phyloP scores from a whole-genome alignment of 2,113 vertebrate genomes.

The Bambusicola thoracicus region DNA sequence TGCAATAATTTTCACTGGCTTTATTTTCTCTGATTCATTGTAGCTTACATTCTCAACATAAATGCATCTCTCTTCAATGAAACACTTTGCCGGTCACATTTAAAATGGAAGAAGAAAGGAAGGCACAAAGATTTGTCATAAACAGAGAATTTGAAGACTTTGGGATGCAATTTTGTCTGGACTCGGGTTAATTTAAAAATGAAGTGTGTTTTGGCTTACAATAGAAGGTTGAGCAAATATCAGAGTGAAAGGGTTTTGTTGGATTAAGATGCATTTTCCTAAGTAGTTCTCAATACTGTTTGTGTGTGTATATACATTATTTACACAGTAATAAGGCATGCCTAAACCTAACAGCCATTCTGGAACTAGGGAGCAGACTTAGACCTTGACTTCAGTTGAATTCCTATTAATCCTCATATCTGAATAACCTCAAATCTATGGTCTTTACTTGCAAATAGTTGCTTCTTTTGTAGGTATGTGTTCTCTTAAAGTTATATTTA shows the following conservation, averaged over 20 bases:
- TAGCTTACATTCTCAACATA: background rate
- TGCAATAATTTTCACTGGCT: background rate
- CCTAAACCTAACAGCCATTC: background rate
- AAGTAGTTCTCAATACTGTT: background rate
- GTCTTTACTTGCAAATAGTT: background rate
- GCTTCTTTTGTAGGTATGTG: background rate
- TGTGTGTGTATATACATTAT: background rate
- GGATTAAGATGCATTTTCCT: background rate
- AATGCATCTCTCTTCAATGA: background rate
- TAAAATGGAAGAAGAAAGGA: background rate
- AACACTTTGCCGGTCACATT: background rate
- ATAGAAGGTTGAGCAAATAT: background rate
- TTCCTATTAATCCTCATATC: background rate
- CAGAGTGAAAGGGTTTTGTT: background rate
- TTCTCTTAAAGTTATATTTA: background rate
- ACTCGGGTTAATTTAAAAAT: background rate
- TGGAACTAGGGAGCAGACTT: background rate
- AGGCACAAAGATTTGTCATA: background rate
- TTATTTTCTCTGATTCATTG: background rate
- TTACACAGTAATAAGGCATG: background rate
- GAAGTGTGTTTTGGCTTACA: background rate
- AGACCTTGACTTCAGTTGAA: background rate
- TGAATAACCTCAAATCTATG: background rate
- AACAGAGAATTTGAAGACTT: background rate
- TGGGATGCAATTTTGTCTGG: background rate